Conservation (phyloP, 2,113 vertebrate species). For the Chitala chitala region DNA sequence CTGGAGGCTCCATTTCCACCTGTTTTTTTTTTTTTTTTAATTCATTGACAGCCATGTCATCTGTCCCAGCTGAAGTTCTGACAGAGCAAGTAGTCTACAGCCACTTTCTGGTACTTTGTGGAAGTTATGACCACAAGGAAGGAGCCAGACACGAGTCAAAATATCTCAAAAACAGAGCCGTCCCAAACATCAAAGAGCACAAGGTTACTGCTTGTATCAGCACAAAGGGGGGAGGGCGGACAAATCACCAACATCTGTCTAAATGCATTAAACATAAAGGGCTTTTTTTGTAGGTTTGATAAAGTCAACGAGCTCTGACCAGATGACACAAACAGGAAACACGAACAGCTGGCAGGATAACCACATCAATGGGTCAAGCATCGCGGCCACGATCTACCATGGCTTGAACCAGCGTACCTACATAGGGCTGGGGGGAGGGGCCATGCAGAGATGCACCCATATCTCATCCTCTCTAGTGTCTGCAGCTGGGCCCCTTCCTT, state of each 20-base stretch:
- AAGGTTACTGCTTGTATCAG: background rate
- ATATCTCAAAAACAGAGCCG: too few species aligned
- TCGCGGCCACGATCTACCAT: too few species aligned
- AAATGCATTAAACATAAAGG: constrained; percentile 20
- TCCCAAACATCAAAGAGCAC: background rate
- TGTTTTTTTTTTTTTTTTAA: too few species aligned
- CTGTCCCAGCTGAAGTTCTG: too few species aligned
- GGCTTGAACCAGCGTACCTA: background rate
- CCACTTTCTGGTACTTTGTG: background rate
- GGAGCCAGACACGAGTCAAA: background rate
- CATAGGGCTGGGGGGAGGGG: background rate
- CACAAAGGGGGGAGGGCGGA: background rate
- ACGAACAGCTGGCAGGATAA: constrained; percentile 25
- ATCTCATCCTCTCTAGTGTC: too few species aligned
- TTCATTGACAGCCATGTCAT: too few species aligned
- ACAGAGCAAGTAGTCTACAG: background rate
- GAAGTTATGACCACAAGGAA: background rate
- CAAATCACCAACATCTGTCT: constrained; percentile 24
- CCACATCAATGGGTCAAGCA: constrained; percentile 25
- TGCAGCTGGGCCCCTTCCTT: too few species aligned
- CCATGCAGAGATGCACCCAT: too few species aligned
- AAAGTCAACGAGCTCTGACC: constrained; percentile 21
- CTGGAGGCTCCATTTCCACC: background rate
- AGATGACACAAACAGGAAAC: constrained; percentile 37
- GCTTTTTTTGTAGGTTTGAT: constrained; percentile 1